Evolutionary conservation across 2,113 vertebrate genomes (phyloP).

Genomic region (Megaptera novaeangliae): DNA sequence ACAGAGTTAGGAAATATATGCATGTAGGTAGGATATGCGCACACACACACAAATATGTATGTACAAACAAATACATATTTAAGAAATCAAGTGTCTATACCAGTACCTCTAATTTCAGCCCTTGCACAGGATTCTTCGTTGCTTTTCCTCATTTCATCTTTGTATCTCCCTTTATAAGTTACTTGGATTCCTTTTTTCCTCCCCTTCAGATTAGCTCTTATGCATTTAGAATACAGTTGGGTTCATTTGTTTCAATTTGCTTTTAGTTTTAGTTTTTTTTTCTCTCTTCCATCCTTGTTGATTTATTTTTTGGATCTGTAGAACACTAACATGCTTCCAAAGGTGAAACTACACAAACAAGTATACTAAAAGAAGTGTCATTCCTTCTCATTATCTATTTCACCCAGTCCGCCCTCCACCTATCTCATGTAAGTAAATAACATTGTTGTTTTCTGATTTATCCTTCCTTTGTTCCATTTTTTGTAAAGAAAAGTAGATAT

Average conservation of each 20-base stretch:
- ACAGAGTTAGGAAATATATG: background rate
- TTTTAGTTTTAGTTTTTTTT: background rate
- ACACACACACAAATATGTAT: too few relatives aligned
- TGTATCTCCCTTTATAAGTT: background rate
- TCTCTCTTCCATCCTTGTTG: background rate
- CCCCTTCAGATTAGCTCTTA: background rate
- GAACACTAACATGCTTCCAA: background rate
- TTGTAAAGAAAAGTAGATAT: background rate
- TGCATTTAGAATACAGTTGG: background rate
- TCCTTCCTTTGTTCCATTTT: background rate
- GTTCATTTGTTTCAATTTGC: background rate
- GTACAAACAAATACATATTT: background rate
- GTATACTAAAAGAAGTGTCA: background rate
- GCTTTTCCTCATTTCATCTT: background rate
- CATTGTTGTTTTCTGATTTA: background rate
- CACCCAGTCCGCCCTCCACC: too few relatives aligned
- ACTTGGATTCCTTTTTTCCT: background rate
- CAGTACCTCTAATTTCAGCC: background rate
- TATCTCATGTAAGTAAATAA: background rate
- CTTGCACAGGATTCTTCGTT: background rate
- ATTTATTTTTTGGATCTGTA: background rate
- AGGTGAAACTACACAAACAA: background rate
- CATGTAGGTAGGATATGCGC: background rate
- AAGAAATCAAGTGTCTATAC: background rate
- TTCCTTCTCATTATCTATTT: background rate